A percentile compares a stretch with the other conserved stretches of the same genome.
Conservation (phyloP, 53 echinoderm and acorn worm species). For the Crossaster papposus region DNA sequence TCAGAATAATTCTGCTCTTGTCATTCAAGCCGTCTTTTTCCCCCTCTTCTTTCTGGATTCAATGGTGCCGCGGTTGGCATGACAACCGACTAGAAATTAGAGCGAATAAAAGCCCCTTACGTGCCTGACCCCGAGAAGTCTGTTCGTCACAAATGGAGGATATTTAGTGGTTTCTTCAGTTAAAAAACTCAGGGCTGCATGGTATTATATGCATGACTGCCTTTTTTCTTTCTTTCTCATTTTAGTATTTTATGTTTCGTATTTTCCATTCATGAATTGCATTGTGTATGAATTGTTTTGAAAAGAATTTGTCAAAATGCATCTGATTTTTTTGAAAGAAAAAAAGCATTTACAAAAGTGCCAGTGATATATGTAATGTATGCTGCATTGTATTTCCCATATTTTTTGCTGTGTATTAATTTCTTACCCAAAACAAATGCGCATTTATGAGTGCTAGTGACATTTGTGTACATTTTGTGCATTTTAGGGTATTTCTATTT, state of each 20-base stretch:
- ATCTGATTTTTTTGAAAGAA: too few relatives aligned
- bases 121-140: neutral
- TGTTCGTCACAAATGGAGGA: constrained; percentile 1
- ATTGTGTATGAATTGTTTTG: neutral
- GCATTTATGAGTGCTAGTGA: too few relatives aligned
- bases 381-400: too few relatives aligned
- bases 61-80: constrained; percentile 42
- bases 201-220: neutral
- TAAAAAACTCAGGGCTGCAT: neutral
- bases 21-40: constrained; percentile 18
- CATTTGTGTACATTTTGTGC: too few relatives aligned
- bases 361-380: too few relatives aligned
- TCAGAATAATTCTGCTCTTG: constrained; percentile 26
- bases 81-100: constrained; percentile 53
- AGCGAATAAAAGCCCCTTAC: constrained; percentile 38
- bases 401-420: too few relatives aligned
- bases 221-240: neutral
- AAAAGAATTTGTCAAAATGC: neutral
- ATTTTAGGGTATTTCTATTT: too few relatives aligned
- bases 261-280: neutral
- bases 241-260: neutral
- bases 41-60: neutral
- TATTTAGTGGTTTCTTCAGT: neutral
- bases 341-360: too few relatives aligned
- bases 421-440: too few relatives aligned